phyloP scores from a whole-genome alignment of 1,140 invertebrate species.

The Dinothrombium tinctorium region DNA sequence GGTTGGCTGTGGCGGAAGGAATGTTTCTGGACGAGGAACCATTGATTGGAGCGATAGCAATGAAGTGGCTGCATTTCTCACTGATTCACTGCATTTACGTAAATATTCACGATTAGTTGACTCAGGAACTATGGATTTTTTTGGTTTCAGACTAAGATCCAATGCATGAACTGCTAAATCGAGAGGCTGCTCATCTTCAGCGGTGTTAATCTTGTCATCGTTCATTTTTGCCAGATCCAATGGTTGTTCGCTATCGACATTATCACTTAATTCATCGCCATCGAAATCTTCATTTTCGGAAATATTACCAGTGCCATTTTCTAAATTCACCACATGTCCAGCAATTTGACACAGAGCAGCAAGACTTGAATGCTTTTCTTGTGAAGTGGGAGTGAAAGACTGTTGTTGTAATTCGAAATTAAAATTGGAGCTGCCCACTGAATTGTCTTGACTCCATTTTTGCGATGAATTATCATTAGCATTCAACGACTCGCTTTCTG shows the following conservation, averaged over 20 bases:
- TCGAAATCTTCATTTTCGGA: slow-evolving; percentile 2
- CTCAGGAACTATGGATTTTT: neutral
- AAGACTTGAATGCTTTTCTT: slow-evolving; percentile 1
- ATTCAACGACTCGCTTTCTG: neutral
- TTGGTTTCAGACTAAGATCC: slow-evolving; percentile 54
- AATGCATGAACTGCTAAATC: slow-evolving; percentile 55
- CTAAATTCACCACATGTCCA: neutral
- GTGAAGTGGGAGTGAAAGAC: neutral
- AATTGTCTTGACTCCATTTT: no score
- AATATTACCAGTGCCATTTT: neutral
- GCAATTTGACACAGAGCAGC: slow-evolving; percentile 6
- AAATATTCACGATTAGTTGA: neutral
- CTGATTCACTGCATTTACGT: slow-evolving; percentile 1
- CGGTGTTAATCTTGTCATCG: neutral
- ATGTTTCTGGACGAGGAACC: slow-evolving; percentile 3
- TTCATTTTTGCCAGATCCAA: slow-evolving; percentile 1
- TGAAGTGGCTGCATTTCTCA: slow-evolving; percentile 1
- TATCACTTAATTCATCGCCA: neutral
- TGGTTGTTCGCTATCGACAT: neutral
- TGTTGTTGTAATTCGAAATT: no score
- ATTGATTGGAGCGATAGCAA: slow-evolving; percentile 9
- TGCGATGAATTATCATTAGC: neutral
- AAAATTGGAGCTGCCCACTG: neutral
- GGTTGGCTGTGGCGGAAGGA: neutral
- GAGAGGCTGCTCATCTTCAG: slow-evolving; percentile 30